Evolutionary conservation across 2,797 vertebrate species (phyloP), one percentile per base, ranked within the genome.

Genomic region (Xiphorhynchus erythropygius): DNA sequence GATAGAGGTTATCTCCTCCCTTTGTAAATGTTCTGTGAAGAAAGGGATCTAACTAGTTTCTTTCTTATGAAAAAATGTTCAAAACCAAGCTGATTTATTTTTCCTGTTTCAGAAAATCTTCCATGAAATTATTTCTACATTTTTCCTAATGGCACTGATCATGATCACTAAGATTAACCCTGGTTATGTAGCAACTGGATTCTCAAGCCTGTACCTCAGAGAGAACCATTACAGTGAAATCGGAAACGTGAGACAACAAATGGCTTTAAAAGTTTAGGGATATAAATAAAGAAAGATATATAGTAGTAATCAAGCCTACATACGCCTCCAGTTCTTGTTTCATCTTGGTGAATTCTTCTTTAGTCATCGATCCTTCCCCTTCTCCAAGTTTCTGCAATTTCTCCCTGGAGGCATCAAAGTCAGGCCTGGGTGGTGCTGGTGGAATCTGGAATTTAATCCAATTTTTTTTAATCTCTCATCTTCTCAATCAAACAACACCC

Each of bases 341-440:
- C 99, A 99, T 99, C 97, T 99, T 99, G 27, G 99, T 99, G 97
- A 99, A 99, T 96, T 99, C 99, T 95, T 99, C 99, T 97, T 99
- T 99, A 88, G 99, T 99, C 99, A 99, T 99, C 21, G 99, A 99
- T 25, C 99, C 99, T 97, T 99, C 99, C 65, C 99, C 99, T 97
- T 99, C 99, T 33, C 99, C 99, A 80, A 99, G 98, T 92, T 99
- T 99, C 98, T 99, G 99, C 52, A 99, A 97, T 97, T 99, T 99
- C 97, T 99, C 99, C 96, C 99, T 98, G 78, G 99, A 99, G 10
- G 99, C 99, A 97, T 99, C 99, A 46, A 99, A 99, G 98, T 99
- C 99, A 68, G 99, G 99, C 96, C 99, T 98, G 60, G 99, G 99
- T 62, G 99, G 99, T 55, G 99, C 99, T 15, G 99, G 99, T 37